Conservation (phyloP, 2,888 invertebrate species). For the Girardia tigrina region DNA sequence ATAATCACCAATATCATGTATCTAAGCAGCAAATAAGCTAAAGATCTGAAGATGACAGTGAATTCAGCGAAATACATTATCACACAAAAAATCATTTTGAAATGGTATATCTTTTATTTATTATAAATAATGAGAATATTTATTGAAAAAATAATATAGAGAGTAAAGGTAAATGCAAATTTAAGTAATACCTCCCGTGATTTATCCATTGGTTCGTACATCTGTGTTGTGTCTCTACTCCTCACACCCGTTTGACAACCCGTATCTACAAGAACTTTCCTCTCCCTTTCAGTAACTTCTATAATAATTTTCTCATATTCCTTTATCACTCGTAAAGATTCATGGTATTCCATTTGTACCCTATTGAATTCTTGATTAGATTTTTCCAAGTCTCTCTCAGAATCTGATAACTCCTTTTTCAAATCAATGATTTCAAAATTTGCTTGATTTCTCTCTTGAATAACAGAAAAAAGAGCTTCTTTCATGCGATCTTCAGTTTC, state of each 20-base stretch:
- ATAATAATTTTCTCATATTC: background rate
- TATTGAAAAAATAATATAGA: no score
- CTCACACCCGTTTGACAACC: background rate
- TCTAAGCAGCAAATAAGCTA: no score
- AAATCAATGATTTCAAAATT: background rate
- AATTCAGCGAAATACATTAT: no score
- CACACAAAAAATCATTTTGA: no score
- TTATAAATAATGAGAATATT: no score
- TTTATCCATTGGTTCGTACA: no score
- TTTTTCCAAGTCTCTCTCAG: background rate
- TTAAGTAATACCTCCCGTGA: no score
- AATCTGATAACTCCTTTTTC: background rate
- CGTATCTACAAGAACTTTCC: background rate
- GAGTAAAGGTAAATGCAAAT: no score
- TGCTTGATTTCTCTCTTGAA: background rate
- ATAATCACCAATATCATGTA: no score
- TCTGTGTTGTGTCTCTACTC: no score
- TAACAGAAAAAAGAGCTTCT: background rate
- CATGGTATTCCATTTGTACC: background rate
- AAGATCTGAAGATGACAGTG: no score
- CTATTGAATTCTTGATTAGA: constrained; percentile 19
- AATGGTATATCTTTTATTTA: no score
- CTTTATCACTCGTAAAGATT: background rate
- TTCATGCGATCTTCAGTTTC: background rate
- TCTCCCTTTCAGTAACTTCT: background rate